Conservation (phyloP, 2,113 vertebrate species). For the Mormoops blainvillei region DNA sequence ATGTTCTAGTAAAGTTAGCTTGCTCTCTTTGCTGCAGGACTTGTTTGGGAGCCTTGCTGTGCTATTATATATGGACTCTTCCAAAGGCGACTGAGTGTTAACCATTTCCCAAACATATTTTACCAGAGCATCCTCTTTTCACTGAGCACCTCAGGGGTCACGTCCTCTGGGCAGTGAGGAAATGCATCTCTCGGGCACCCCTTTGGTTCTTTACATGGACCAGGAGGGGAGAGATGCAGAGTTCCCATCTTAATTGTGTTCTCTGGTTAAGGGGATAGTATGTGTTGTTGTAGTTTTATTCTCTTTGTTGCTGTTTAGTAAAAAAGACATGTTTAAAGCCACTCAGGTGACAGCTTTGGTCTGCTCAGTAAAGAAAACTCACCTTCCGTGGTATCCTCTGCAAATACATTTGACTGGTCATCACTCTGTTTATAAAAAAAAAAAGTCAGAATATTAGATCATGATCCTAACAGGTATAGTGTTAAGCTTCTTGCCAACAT, state of each 20-base stretch:
- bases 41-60: background rate
- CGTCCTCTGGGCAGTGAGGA: background rate
- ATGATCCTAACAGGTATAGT: background rate
- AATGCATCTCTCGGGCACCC: background rate
- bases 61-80: background rate
- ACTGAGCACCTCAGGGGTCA: background rate
- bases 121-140: background rate
- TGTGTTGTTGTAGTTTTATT: background rate
- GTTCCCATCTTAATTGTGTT: background rate
- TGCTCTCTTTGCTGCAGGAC: background rate
- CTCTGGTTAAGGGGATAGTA: background rate
- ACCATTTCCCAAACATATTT: background rate
- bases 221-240: background rate
- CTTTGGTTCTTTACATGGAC: background rate
- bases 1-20: background rate
- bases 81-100: background rate
- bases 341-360: background rate
- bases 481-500: background rate
- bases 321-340: background rate
- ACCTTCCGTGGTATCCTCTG: slow-evolving; percentile 84
- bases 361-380: slow-evolving; percentile 72
- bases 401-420: slow-evolving; percentile 82
- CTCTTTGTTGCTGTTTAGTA: background rate
- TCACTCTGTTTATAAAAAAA: slow-evolving; percentile 81
- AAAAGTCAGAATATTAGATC: slow-evolving; percentile 56